phyloP scores from a whole-genome alignment of 53 echinoderm and acorn worm species.

The Patiria pectinifera region DNA sequence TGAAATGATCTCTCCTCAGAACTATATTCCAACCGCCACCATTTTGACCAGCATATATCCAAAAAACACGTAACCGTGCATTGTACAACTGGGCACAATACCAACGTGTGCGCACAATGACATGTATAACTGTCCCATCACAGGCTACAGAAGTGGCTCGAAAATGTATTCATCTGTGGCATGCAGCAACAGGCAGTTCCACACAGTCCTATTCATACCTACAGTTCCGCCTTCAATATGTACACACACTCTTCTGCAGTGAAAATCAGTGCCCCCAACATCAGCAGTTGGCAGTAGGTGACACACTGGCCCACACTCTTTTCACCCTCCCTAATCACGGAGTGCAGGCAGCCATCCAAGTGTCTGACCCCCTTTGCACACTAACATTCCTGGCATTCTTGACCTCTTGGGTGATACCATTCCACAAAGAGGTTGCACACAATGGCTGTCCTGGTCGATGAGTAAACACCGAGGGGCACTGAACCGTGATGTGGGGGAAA shows the following conservation, averaged over 20 bases:
- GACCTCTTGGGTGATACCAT: conserved; percentile 67
- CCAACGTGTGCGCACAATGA: not conserved
- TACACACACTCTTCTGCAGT: not conserved
- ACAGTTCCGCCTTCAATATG: not conserved
- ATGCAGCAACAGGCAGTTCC: conserved; percentile 17
- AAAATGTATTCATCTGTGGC: not conserved
- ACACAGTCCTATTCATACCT: conserved; percentile 9
- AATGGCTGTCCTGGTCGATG: conserved; percentile 10
- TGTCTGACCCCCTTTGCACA: conserved; percentile 6
- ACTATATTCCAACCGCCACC: not conserved
- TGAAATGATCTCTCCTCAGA: not conserved
- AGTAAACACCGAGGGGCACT: conserved; percentile 44
- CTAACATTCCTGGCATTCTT: conserved; percentile 56
- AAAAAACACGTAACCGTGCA: not conserved
- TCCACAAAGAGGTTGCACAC: conserved; percentile 39
- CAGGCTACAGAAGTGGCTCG: conserved; percentile 6
- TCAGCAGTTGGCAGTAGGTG: not conserved
- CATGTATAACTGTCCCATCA: not conserved
- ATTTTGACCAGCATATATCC: not conserved
- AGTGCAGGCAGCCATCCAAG: conserved; percentile 18
- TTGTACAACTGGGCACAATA: not conserved
- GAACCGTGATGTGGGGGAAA: conserved; percentile 22
- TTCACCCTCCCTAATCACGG: conserved; percentile 34
- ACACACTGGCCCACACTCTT: conserved; percentile 3
- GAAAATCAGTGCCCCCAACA: conserved; percentile 16